Evolutionary conservation across 1,140 invertebrate genomes (phyloP).

Genomic region (Ceratosolen solmsi): DNA sequence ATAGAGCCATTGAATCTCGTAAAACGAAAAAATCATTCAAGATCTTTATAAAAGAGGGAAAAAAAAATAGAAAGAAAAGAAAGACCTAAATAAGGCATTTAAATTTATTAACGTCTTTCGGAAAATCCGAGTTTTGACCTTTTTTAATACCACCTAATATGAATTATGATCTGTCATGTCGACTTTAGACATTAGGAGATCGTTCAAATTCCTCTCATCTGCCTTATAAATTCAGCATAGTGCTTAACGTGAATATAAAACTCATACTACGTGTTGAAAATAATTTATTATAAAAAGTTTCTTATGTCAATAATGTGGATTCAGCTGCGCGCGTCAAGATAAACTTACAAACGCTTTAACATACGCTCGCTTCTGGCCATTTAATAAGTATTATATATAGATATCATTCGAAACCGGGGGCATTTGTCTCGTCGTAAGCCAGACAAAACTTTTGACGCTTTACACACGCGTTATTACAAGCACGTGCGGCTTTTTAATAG

Average conservation of each 20-base stretch:
- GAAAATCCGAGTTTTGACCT: neutral
- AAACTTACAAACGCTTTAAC: neutral
- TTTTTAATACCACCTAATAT: neutral
- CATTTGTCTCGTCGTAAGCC: no score
- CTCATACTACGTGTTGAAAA: neutral
- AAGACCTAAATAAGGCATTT: neutral
- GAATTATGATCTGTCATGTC: neutral
- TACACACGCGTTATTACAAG: neutral
- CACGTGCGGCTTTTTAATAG: neutral
- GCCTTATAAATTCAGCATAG: neutral
- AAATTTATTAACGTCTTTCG: neutral
- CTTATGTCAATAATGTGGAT: neutral
- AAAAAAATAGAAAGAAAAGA: no score
- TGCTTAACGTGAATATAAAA: neutral
- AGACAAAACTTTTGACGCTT: neutral
- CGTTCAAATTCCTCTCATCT: neutral
- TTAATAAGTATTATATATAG: neutral
- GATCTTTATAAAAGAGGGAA: neutral
- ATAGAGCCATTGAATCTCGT: no score
- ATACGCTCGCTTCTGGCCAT: neutral
- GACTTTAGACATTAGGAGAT: neutral
- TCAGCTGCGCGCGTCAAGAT: neutral
- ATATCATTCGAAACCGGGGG: neutral
- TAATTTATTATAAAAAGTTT: constrained; percentile 14
- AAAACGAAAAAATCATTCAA: neutral